These are phyloP conservation scores for Acanthurus tractus DNA, from an alignment of 2,797 vertebrate species.

Conservation along the genomic window DNA sequence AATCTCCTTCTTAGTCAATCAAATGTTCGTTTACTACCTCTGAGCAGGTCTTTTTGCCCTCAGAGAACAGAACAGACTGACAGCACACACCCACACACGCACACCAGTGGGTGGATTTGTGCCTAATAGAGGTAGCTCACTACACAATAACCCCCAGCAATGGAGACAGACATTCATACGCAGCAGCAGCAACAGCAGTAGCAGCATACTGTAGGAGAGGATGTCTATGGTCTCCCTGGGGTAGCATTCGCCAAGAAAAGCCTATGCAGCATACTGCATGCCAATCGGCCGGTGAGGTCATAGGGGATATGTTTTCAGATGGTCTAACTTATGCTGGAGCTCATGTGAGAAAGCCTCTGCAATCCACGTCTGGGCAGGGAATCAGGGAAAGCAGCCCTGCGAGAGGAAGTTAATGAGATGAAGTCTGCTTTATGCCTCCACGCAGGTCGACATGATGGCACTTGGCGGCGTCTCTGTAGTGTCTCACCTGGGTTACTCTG, in stretches of 20 bases:
- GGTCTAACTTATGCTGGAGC: conserved; percentile 77
- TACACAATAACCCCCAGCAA: conserved; percentile 74
- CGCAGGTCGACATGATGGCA: conserved; percentile 32
- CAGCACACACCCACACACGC: conserved; percentile 71
- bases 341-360: conserved; percentile 70
- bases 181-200: conserved; percentile 45
- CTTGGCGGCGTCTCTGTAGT: conserved; percentile 26
- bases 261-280: conserved; percentile 73
- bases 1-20: conserved; percentile 74
- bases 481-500: conserved; percentile 55
- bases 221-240: conserved; percentile 79
- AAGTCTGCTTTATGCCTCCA: conserved; percentile 48
- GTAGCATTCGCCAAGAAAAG: conserved; percentile 75
- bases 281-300: conserved; percentile 74
- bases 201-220: conserved; percentile 61
- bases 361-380: conserved; percentile 62
- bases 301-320: conserved; percentile 79
- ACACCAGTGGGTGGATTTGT: conserved; percentile 77
- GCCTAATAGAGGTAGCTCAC: conserved; percentile 76
- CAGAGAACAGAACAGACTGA: conserved; percentile 72
- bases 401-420: conserved; percentile 67
- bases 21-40: conserved; percentile 73
- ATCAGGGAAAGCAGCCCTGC: conserved; percentile 58
- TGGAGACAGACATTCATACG: conserved; percentile 69
- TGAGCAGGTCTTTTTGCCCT: conserved; percentile 59